These are phyloP conservation scores for Amblyopsis rosae DNA, from an alignment of 2,113 vertebrate genomes.

Conservation along the genomic window DNA sequence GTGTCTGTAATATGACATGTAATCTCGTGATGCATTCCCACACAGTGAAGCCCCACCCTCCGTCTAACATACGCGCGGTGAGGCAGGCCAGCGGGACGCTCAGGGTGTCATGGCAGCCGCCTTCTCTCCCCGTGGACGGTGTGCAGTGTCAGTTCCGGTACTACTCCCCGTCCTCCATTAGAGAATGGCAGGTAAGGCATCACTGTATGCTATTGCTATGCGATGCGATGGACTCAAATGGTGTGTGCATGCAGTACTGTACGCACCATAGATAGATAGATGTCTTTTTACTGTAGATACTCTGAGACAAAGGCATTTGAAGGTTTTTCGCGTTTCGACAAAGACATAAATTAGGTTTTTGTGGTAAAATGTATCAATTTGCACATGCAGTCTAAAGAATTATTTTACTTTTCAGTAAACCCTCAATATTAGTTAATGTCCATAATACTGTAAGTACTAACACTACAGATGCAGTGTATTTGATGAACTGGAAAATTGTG, in stretches of 20 bases:
- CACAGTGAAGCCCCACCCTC: conserved; percentile 86
- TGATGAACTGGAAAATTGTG: no score
- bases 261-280: background rate
- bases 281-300: no score
- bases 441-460: no score
- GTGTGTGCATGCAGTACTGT: background rate
- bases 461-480: no score
- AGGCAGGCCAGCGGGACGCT: conserved; percentile 76
- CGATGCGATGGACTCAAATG: background rate
- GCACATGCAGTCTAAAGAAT: no score
- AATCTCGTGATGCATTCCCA: background rate
- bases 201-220: background rate
- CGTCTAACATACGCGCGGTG: conserved; percentile 77
- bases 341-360: no score
- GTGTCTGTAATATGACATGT: background rate
- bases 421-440: no score
- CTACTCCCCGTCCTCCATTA: conserved; percentile 34
- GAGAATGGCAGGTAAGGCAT: conserved; percentile 82
- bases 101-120: conserved; percentile 80
- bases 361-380: no score
- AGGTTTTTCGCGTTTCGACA: no score
- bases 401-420: no score
- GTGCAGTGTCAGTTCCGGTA: conserved; percentile 84
- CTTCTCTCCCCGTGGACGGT: conserved; percentile 68
- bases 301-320: no score